A percentile compares a stretch with the other conserved stretches of the same genome.
These are phyloP conservation scores for Eidolon helvum DNA, from an alignment of 2,113 vertebrate genomes.

Conservation along the genomic window DNA sequence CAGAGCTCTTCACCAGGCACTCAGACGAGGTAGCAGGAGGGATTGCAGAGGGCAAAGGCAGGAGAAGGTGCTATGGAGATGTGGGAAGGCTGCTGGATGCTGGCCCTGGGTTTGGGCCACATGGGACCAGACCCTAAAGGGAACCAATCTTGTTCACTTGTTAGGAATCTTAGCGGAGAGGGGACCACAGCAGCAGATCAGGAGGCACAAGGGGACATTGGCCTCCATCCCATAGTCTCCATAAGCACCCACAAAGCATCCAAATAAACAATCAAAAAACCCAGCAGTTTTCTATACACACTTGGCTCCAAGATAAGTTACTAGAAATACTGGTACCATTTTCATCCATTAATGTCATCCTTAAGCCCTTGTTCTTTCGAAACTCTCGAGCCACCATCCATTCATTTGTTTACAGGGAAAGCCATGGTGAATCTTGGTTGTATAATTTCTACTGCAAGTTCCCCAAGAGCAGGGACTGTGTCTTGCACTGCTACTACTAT, in stretches of 20 bases:
- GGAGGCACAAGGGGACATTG: neutral
- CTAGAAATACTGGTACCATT: neutral
- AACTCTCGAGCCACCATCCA: neutral
- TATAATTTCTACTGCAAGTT: neutral
- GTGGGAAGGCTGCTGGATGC: neutral
- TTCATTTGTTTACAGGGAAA: neutral
- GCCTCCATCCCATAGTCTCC: neutral
- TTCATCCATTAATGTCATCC: neutral
- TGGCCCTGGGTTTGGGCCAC: neutral
- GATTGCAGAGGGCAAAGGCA: rapidly evolving
- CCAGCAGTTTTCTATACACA: neutral
- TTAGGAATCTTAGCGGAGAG: neutral
- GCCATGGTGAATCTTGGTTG: neutral
- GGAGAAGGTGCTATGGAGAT: neutral
- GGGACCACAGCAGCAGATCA: neutral
- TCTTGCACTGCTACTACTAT: neutral
- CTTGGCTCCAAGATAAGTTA: neutral
- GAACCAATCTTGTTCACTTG: neutral
- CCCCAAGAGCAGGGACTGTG: neutral
- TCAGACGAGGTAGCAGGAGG: neutral
- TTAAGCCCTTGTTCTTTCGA: neutral
- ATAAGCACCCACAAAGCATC: neutral
- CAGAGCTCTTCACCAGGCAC: rapidly evolving
- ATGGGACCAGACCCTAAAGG: neutral
- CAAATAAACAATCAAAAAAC: neutral